Evolutionary conservation across 2,113 vertebrate genomes (phyloP).

Genomic region (Thalassoma bifasciatum): DNA sequence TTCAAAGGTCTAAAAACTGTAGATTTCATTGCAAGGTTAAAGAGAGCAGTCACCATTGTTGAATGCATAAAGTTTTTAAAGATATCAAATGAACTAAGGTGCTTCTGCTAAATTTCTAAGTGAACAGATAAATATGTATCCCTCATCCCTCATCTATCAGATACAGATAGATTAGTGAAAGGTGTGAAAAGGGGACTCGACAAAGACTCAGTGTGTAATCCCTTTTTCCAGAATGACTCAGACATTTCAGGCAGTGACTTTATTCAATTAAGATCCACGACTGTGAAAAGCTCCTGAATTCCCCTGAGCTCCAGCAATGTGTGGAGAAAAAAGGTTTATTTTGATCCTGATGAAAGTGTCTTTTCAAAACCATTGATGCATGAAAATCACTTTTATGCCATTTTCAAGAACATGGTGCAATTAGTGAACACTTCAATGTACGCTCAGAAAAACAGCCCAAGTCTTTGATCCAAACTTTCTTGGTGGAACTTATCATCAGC

Average conservation of each 20-base stretch:
- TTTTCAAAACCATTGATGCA: not conserved
- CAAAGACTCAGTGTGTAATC: constrained; percentile 32
- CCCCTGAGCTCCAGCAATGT: not conserved
- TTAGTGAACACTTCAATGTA: not conserved
- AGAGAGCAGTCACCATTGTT: no score
- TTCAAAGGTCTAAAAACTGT: no score
- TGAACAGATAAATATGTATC: constrained; percentile 47
- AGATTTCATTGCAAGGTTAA: no score
- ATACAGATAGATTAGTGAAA: constrained; percentile 49
- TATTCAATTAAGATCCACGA: constrained; percentile 25
- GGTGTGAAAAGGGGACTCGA: constrained; percentile 24
- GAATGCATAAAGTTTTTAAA: no score
- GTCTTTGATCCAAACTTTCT: not conserved
- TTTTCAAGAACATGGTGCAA: not conserved
- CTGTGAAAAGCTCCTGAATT: constrained; percentile 13
- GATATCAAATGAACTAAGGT: constrained; percentile 16
- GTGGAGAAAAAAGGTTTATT: not conserved
- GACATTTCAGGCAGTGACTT: constrained; percentile 21
- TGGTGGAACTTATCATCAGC: not conserved
- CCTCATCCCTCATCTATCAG: constrained; percentile 34
- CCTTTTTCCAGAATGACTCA: constrained; percentile 21
- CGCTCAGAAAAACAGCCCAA: not conserved
- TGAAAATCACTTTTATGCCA: not conserved
- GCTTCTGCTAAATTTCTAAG: constrained; percentile 17
- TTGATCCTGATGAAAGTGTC: not conserved